Base-by-base conservation (phyloP, 2,797 vertebrate genomes). In the Gobio occitaniae region DNA sequence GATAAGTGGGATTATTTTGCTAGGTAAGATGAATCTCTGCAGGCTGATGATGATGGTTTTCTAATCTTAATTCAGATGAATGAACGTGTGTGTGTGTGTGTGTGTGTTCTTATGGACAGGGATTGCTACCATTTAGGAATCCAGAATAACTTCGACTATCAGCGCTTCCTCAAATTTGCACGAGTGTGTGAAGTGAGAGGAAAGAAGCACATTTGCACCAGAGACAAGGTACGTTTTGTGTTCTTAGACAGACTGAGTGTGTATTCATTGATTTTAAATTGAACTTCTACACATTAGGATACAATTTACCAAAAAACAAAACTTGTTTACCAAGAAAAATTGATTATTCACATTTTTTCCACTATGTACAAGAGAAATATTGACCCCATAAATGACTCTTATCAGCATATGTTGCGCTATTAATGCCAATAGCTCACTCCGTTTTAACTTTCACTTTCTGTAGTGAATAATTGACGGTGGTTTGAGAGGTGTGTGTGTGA, bases 1-100 rank as follows among this genome's bases (percentile, higher is more conserved):
- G 98, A 99, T 93, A 99, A 99, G 86, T 99, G 97, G 97, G 98
- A 99, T 92, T 99, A 99, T 89, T 98, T 99, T 93, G 97, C 97
- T 85, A 97, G 98, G 98, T 99, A 38, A 83, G 59, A 13, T 17
- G 7, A 1, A 13, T 48, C 17, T 0, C 61, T 48, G 16, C 29
- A 2, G 78, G 6, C 17, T 50, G 3, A 44, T 29, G 17, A 36
- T 36, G 15, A 48, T 38, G 2, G 12, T 1, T 13, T 44, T 29
- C 21, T 84, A 2, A 56, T 19, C 2, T 5, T 16, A 1, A 1
- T 65, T 63, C 54, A 3, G 7, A 25, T 47, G 9, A 54, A 11
- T 29, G 56, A 1, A 3, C 5, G 6, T 25, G 17, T 87, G 38
- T 56, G 54, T 1, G 50, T 1, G 25, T 25, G 6, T 25, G 17